phyloP scores from a whole-genome alignment of 2,113 vertebrate genomes.

The Bungarus multicinctus region DNA sequence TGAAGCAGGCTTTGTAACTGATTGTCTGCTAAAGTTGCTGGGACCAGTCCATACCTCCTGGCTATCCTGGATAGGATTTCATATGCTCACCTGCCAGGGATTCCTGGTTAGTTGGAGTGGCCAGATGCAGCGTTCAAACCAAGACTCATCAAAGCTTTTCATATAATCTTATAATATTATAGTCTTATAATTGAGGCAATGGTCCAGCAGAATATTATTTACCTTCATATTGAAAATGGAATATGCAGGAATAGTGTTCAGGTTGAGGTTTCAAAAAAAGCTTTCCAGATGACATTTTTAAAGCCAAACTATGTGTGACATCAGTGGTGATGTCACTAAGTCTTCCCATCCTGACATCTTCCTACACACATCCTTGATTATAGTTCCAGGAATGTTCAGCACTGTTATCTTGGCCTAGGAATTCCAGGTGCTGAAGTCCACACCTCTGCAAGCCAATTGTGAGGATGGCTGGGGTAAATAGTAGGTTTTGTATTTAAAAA shows the following conservation, averaged over 20 bases:
- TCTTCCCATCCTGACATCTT: neutral
- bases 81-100: neutral
- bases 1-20: neutral
- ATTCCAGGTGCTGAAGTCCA: neutral
- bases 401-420: neutral
- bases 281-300: neutral
- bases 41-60: neutral
- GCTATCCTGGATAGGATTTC: neutral
- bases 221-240: neutral
- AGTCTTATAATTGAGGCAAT: neutral
- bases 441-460: neutral
- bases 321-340: neutral
- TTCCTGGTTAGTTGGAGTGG: neutral
- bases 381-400: neutral
- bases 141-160: neutral
- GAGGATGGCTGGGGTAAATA: neutral
- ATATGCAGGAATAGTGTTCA: neutral
- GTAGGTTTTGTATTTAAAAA: neutral
- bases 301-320: neutral
- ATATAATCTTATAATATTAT: neutral
- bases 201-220: neutral
- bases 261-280: neutral
- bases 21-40: neutral
- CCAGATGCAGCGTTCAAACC: neutral
- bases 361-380: neutral